Conservation (phyloP, 1,140 invertebrate species). For the Callitettix versicolor region DNA sequence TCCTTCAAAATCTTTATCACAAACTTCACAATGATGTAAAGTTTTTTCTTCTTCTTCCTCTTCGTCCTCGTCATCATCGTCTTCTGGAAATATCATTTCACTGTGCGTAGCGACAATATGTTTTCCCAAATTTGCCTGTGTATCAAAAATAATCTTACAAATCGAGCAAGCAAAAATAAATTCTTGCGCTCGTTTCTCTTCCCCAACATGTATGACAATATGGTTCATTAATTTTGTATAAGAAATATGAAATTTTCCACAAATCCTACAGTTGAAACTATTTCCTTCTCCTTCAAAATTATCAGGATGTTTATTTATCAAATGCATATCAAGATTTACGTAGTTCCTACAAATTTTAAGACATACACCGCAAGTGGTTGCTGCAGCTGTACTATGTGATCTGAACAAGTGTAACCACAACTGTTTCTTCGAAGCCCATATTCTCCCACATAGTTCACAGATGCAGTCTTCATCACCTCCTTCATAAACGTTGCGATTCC, state of each 20-base stretch:
- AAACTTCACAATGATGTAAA: too few species aligned
- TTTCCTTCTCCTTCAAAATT: slow-evolving; percentile 41
- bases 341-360: slow-evolving; percentile 43
- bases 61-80: neutral
- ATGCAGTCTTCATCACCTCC: slow-evolving; percentile 19
- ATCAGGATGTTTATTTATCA: slow-evolving; percentile 38
- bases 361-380: slow-evolving; percentile 48
- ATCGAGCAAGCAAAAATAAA: neutral
- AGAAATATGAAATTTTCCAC: slow-evolving; percentile 48
- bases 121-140: slow-evolving; percentile 1
- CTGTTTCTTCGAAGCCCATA: slow-evolving; percentile 48
- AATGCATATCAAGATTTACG: slow-evolving; percentile 39
- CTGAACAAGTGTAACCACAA: slow-evolving; percentile 51
- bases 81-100: neutral
- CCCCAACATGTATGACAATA: slow-evolving; percentile 44
- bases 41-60: too few species aligned
- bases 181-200: slow-evolving; percentile 29
- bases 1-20: too few species aligned
- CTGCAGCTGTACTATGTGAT: slow-evolving; percentile 44
- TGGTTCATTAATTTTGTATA: slow-evolving; percentile 45
- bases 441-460: slow-evolving; percentile 48
- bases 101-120: neutral
- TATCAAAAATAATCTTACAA: slow-evolving; percentile 21
- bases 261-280: slow-evolving; percentile 48
- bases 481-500: slow-evolving; percentile 20